Percentiles rank a stretch among this genome's conserved stretches.
These are phyloP conservation scores for Ethmia dodecea DNA, from an alignment of 2,888 invertebrate species.

Conservation along the genomic window DNA sequence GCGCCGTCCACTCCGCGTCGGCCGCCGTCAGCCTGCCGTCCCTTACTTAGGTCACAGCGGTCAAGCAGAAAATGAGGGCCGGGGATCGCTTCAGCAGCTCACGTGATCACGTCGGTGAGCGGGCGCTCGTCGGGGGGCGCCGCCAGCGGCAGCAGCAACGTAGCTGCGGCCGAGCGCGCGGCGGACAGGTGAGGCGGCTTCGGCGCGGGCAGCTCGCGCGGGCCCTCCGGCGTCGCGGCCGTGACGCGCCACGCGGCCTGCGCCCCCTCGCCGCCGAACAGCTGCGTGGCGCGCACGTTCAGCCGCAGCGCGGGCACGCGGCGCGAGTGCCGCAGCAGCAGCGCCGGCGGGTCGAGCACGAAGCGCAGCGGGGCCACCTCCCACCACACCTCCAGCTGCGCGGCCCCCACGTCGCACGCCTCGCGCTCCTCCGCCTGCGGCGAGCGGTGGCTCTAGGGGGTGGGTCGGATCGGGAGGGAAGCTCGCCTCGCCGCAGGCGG, in stretches of 20 bases:
- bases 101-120: slow-evolving; percentile 36
- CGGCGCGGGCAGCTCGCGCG: slow-evolving; percentile 23
- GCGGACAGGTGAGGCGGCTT: slow-evolving; percentile 19
- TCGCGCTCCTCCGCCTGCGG: slow-evolving; percentile 20
- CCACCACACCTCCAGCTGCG: slow-evolving; percentile 63
- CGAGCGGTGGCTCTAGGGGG: neutral
- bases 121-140: slow-evolving; percentile 28
- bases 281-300: slow-evolving; percentile 38
- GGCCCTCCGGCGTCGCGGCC: slow-evolving; percentile 10
- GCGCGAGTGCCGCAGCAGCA: slow-evolving; percentile 35
- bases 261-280: slow-evolving; percentile 29
- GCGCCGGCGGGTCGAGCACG: slow-evolving; percentile 38
- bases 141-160: slow-evolving; percentile 27
- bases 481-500: neutral
- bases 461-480: neutral
- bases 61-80: neutral
- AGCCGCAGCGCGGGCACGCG: slow-evolving; percentile 30
- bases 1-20: slow-evolving; percentile 28
- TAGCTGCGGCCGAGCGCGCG: slow-evolving; percentile 14
- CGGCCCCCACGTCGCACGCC: slow-evolving; percentile 45
- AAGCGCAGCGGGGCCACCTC: slow-evolving; percentile 49
- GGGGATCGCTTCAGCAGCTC: slow-evolving; percentile 11
- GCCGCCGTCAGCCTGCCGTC: slow-evolving; percentile 28
- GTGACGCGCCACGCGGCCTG: slow-evolving; percentile 14
- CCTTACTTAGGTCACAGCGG: neutral